Percentiles rank a stretch among this genome's conserved stretches.
Evolutionary conservation across 2,888 invertebrate species (phyloP).

Genomic region (Thera obeliscata): DNA sequence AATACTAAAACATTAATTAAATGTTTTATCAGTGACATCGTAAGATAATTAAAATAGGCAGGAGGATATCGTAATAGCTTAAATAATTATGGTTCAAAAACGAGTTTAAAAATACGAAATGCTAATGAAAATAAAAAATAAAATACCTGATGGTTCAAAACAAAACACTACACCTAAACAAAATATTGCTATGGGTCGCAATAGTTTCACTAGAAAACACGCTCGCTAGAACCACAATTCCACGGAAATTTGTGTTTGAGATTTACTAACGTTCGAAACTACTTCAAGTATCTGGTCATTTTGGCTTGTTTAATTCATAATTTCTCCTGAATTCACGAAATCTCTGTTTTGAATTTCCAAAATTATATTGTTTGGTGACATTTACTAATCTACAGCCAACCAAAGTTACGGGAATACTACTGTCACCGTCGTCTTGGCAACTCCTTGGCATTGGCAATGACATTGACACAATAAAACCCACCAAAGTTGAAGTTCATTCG

Average conservation of each 20-base stretch:
- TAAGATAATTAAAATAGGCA: no score
- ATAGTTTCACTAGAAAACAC: neutral
- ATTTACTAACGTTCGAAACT: neutral
- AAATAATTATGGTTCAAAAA: no score
- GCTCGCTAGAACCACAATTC: neutral
- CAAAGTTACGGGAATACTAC: neutral
- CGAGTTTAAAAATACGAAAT: no score
- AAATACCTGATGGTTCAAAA: neutral
- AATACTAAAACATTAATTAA: no score
- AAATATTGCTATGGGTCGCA: neutral
- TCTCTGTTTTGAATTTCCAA: neutral
- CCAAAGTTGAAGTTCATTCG: constrained; percentile 6
- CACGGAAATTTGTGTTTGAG: no score
- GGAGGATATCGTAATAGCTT: no score
- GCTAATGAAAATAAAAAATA: no score
- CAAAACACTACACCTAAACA: neutral
- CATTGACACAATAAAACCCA: constrained; percentile 15
- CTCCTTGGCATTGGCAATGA: constrained; percentile 11
- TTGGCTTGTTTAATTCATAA: neutral
- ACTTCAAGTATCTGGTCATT: neutral
- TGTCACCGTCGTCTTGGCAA: constrained; percentile 25
- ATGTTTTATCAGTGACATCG: no score
- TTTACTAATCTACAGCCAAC: neutral
- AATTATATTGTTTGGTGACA: neutral
- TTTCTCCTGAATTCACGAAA: neutral